Base-by-base conservation (phyloP, 2,888 invertebrate genomes). In the Drosophila macrothrix region DNA sequence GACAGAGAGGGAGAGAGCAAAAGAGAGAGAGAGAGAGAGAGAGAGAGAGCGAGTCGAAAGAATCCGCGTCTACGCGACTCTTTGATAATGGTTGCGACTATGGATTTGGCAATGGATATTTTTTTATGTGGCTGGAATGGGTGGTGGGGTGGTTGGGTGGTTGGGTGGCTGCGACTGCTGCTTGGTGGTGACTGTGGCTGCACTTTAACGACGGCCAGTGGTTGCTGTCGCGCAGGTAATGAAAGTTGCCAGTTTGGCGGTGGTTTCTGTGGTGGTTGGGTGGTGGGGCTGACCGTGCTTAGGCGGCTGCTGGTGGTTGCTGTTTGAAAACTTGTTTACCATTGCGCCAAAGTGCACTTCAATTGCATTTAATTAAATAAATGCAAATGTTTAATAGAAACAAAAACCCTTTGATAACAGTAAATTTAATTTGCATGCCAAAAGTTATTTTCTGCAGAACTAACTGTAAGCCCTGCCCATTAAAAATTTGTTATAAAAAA, bases 321-420 rank as follows among this genome's bases (percentile, higher is more conserved):
- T 80, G 62, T 56, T 74, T 70, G 63, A 12, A 80, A 73, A 67
- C 63, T 65, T 76, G 67, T 70, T 76, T 66, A 66, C 54, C 70
- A 61, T 61, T 63, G 65, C 63, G 67, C 58, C 68, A 67, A 87
- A 90, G 91, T 90, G 91, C 87, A 90, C 90, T 88, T 90, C 74
- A 90, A 78, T 68, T 88, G 87, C 87, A 88, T 90, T 83, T 90
- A 82, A 90, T 90, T 82, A 85, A 84, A 68, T 52, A 41, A 71
- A 71, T 52, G 72, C 72, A 71, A 41, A 61, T 39, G 50, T 31
- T 14, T 14, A 31, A 39, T 31, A 39, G 28, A 53, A 52, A 28
- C 31, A 43, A 56, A 54, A 54, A 35, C 58, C 58, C 58, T 58
- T 58, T 41, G 41, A 31, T 16, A 58, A 22, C 16, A 22, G 43